Base-by-base conservation (phyloP, 2,113 vertebrate genomes). In the Eulemur rufifrons region DNA sequence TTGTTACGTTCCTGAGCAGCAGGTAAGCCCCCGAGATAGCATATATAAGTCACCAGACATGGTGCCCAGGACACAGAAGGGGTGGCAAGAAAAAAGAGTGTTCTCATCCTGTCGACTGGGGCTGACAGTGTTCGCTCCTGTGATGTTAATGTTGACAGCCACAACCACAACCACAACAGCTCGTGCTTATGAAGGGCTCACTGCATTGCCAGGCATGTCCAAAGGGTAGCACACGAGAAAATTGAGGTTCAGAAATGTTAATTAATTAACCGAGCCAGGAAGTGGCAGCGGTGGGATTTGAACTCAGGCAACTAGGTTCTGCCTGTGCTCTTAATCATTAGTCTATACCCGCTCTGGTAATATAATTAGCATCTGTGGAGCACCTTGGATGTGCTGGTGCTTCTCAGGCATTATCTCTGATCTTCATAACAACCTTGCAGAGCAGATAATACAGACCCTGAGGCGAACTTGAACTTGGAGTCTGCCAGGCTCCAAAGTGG, bases 111-210 rank as follows among this genome's bases (percentile, higher is more conserved):
- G 10, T 2, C 45, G 29, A n/a, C 37, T 0, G 1, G 77, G 20
- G 23, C 54, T 59, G 34, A 21, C 5, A 56, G 45, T 9, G 1
- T 4, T 11, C 66, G 0, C 0, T 23, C 32, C 1, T 0, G 0
- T 0, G 14, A 18, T 11, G 11, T 39, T 0, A 11, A 27, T 14
- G 11, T 39, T 25, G 34, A 42, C 23, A 50, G 50, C 82, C 9
- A 39, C 4, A 8, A 2, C 20, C 18, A 11, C 2, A 20, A 4
- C 13, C 1, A 5, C 3, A 13, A 18, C 27, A 47, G 3, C 34
- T 0, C 8, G 64, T 0, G 34, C 18, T 34, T 11, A 2, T 0
- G 0, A 5, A 2, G 10, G 56, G 6, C 56, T 8, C 10, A 0
- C 34, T 2, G 29, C 7, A 0, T 25, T 4, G 7, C 56, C 59